phyloP scores from a whole-genome alignment of 2,797 vertebrate species.

The Hippopotamyrus pictus region DNA sequence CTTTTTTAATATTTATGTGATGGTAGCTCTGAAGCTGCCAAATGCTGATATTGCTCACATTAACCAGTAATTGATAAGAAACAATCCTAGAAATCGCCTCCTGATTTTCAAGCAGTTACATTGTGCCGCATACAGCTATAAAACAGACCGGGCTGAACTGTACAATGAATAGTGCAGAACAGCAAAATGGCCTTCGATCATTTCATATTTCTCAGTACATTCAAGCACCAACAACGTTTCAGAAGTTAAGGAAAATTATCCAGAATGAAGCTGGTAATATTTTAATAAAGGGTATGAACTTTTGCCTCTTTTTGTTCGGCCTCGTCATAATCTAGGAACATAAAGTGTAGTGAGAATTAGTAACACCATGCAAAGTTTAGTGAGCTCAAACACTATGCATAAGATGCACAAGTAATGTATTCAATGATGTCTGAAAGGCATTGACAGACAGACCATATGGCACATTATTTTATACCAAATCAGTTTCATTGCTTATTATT shows the following conservation, averaged over 20 bases:
- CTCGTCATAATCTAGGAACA: not conserved
- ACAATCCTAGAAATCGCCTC: not conserved
- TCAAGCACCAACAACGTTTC: not conserved
- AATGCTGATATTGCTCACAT: not conserved
- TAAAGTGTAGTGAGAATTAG: not conserved
- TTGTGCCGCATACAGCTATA: not conserved
- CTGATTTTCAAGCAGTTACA: not conserved
- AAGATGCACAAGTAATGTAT: not conserved
- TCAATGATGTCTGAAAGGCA: not conserved
- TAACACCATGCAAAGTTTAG: not conserved
- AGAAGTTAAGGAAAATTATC: not conserved
- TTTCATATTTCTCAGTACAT: not conserved
- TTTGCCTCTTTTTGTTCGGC: not conserved
- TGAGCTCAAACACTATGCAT: not conserved
- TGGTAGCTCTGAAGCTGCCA: not conserved
- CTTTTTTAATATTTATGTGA: constrained; percentile 6
- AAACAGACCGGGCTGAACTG: not conserved
- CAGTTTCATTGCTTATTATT: not conserved
- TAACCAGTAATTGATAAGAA: not conserved
- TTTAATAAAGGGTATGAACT: not conserved
- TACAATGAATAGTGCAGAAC: not conserved
- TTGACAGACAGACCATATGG: not conserved
- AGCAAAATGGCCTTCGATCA: not conserved
- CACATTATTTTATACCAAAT: not conserved
- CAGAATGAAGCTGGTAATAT: not conserved